Evolutionary conservation across 2,888 invertebrate genomes (phyloP), one percentile per base, ranked within the genome.

Genomic region (Lasioglossum oenotherae): DNA sequence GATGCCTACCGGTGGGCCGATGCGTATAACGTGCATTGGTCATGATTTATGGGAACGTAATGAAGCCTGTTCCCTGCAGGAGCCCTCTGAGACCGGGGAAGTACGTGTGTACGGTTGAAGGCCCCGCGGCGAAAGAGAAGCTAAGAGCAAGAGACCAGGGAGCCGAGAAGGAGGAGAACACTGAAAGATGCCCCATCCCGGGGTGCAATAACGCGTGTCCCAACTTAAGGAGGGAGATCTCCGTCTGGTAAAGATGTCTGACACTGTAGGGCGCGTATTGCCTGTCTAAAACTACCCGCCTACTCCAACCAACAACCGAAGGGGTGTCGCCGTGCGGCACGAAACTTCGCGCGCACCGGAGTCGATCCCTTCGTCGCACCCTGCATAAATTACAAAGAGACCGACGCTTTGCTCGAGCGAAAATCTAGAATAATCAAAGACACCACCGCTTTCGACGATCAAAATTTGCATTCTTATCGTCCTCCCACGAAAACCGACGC

Each of bases 1-100:
- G 85, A 80, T 80, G 67, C 71, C 87, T 85, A 79, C 75, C 85
- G 88, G 81, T 85, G 87, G 73, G 77, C 82, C 79, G 80, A 73
- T 85, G 78, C 75, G 80, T 86, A 84, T 88, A 86, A 81, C 86
- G 87, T 86, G 85, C 85, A 81, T 85, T 87, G 82, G 82, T 77
- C 80, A 88, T 92, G 92, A 92, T 92, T 92, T 92, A 92, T 92
- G 90, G 84, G 80, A 81, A 85, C 88, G 90, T 92, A 92, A 92
- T 91, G 92, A 92, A 92, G 91, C 91, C 84, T 88, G 92, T 88
- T 91, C 91, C 77, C 88, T 81, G 87, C 87, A 85, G 88, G 85
- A 88, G 87, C 79, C 87, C 84, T 84, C 84, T n/a, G 80, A 85
- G 14, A 79, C 78, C 74, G 81, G 71, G 81, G 71, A 73, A 76